Conservation (phyloP, 1,140 invertebrate species). For the Heliconius congener region DNA sequence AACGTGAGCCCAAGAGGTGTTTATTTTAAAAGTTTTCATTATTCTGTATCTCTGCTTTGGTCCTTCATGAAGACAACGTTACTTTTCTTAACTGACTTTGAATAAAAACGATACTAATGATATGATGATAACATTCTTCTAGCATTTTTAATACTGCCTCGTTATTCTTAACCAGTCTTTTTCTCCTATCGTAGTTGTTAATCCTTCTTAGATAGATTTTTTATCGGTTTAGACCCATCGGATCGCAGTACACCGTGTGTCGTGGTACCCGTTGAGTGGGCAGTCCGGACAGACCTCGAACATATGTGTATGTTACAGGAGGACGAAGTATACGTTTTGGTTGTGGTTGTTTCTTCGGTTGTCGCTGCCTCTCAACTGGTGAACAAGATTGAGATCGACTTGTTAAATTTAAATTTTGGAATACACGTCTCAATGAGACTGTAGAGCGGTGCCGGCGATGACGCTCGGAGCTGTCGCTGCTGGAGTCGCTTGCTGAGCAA, state of each 20-base stretch:
- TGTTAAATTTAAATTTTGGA: conserved; percentile 85
- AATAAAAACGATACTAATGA: conserved; percentile 63
- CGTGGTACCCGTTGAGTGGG: conserved; percentile 89
- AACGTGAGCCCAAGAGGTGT: conserved; percentile 4
- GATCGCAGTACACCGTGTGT: conserved; percentile 63
- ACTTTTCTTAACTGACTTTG: conserved; percentile 46
- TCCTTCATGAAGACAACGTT: conserved; percentile 64
- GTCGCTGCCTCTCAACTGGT: conserved; percentile 76
- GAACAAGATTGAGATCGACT: conserved; percentile 84
- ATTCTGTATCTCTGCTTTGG: conserved; percentile 49
- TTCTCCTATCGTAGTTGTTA: conserved; percentile 54
- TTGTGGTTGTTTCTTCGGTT: conserved; percentile 83
- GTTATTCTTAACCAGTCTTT: conserved; percentile 73
- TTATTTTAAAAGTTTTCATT: conserved; percentile 20
- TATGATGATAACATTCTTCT: conserved; percentile 67
- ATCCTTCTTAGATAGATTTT: conserved; percentile 32
- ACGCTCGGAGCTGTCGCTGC: conserved; percentile 81
- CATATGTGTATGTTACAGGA: conserved; percentile 89
- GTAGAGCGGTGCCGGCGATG: conserved; percentile 84
- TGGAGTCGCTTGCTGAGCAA: conserved; percentile 83
- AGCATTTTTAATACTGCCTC: conserved; percentile 61
- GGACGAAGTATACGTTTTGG: conserved; percentile 87
- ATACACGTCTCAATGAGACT: conserved; percentile 86
- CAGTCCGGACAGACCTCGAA: conserved; percentile 88
- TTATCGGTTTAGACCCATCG: conserved; percentile 70